Evolutionary conservation across 2,888 invertebrate species (phyloP), one percentile per base, ranked within the genome.

Genomic region (Iselma pallidipennis): DNA sequence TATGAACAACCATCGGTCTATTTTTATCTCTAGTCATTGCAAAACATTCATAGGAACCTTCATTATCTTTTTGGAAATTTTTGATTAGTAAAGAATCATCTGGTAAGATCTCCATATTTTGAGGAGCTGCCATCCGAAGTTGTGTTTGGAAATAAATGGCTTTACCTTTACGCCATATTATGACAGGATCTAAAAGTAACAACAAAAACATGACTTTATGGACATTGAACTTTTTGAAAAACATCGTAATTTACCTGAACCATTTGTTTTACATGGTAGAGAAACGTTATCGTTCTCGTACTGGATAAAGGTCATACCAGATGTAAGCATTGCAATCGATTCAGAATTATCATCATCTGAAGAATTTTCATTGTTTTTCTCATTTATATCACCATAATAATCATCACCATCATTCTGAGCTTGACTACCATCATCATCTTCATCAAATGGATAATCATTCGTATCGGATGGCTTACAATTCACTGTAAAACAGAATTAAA

Each of bases 1-100:
- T 59, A 62, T 80, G 79, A 5, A 64, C 61, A 4, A 80, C 67
- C 25, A 59, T 61, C 4, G 72, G 71, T 29, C 52, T 55, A 21
- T 56, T 60, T 14, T 61, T 55, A n/a, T 69, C 55, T 6, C 68
- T 60, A 6, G 54, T 51, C 52, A 65, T 55, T 10, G 59, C 60
- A 1, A 26, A 26, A 49, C 64, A 64, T 50, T 57, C 45, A 29
- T 60, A 64, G 5, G 45, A 31, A 3, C 60, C 64, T 19, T 28
- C 54, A 14, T 64, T 60, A 29, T 51, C 7, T 7, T 51, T 51
- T 3, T 31, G 9, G 51, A 51, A 51, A 26, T 23, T 59, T 49
- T 1, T 7, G 10, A 51, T 51, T 7, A 29, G 19, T 12, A 29
- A 28, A 4, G 51, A 51, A 51, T 31, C 51, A 21, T 51, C 29